phyloP scores from a whole-genome alignment of 37 sponge, comb jelly and placozoan genomes.

The Beroe ovata region DNA sequence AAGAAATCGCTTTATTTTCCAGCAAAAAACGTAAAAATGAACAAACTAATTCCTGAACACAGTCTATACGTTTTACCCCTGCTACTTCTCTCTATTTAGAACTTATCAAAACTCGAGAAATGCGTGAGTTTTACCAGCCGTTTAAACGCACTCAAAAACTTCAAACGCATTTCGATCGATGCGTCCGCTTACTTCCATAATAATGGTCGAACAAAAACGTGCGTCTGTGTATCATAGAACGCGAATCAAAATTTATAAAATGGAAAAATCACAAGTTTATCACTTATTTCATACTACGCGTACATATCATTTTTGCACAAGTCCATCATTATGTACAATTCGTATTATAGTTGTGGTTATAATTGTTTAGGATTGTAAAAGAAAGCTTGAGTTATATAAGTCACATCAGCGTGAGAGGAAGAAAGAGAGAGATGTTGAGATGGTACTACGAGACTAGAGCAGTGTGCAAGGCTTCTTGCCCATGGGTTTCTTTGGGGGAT shows the following conservation, averaged over 20 bases:
- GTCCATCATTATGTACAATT: background rate
- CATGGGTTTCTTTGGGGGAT: conserved; percentile 85
- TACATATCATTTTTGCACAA: background rate
- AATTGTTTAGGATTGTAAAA: background rate
- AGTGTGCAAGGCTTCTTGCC: conserved; percentile 83
- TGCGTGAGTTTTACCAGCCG: too few relatives aligned
- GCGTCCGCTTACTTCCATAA: too few relatives aligned
- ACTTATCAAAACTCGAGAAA: background rate
- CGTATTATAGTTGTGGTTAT: background rate
- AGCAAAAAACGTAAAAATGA: background rate
- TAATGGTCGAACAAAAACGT: too few relatives aligned
- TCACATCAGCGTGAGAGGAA: background rate
- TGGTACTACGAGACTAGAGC: too few relatives aligned
- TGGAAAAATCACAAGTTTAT: conserved; percentile 9
- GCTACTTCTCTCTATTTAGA: too few relatives aligned
- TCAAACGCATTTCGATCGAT: too few relatives aligned
- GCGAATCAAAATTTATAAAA: conserved; percentile 45
- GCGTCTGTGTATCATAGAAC: too few relatives aligned
- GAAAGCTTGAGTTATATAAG: background rate
- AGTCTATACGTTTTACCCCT: too few relatives aligned
- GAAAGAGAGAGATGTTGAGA: background rate
- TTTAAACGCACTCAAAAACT: too few relatives aligned
- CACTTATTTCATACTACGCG: background rate
- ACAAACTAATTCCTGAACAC: background rate
- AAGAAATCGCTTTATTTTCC: background rate